Base-by-base conservation (phyloP, 2,888 invertebrate genomes). In the Pegoplata infirma region DNA sequence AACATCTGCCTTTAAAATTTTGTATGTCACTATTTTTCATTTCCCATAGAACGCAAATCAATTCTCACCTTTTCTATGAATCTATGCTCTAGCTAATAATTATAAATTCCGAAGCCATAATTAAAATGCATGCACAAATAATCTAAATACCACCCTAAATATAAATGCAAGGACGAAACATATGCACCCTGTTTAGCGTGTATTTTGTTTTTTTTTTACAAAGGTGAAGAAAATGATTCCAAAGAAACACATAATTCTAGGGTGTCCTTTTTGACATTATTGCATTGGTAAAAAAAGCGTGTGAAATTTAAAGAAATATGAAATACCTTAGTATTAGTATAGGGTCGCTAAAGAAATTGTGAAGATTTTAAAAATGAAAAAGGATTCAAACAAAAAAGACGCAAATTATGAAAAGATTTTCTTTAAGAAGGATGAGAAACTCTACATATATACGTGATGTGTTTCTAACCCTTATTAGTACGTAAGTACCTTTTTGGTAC, bases 61-160 rank as follows among this genome's bases (percentile, higher is more conserved):
- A 10, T 56, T 40, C 28, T 64, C 49, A 58, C 73, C 73, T 73
- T 44, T 32, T 28, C 17, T 46, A 23, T 14, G 28, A 66, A 28
- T 47, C 25, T 25, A 2, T 25, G 32, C 5, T 21, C 6, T 36
- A 74, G 49, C 49, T 63, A 63, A 75, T 49, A 61, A 68, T 75
- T 75, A 67, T 61, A 49, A 68, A 75, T 68, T 61, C 55, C 25
- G 44, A 32, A 61, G 53, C 23, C 46, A 1, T 59, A 66, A 74
- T 74, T 66, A 74, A 74, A 59, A 59, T 61, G 36, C 59, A 68
- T 75, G 75, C 68, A 75, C 68, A 68, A 61, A 49, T 23, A 59
- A 51, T 32, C n/a, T 0, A 59, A 74, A 59, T 32, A 53, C 44
- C 51, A 74, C 66, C 58, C 58, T 14, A 23, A 53, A 66, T n/a